Base-by-base conservation (phyloP, 1,140 invertebrate genomes). In the Drosophila navojoa region DNA sequence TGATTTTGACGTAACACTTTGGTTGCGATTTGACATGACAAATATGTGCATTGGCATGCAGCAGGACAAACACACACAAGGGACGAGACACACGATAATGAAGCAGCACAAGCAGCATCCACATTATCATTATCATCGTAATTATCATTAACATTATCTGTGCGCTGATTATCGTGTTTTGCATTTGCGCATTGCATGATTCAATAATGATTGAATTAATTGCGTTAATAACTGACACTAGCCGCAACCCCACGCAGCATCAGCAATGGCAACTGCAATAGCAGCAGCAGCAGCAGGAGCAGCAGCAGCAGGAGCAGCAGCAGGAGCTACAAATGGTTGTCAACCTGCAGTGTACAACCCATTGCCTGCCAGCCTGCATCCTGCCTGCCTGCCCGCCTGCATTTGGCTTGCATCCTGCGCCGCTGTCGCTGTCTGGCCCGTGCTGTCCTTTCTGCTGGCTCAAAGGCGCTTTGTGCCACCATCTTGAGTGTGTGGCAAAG, bases 171-270 rank as follows among this genome's bases (percentile, higher is more conserved):
- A 82, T 87, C 64, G 61, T 79, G 82, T 81, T 89, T 87, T 81
- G 85, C 85, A 84, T 89, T 87, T 87, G 84, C 85, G 84, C 82
- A 89, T 87, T 87, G 82, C 84, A 90, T 91, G 90, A 91, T 91
- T 87, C 90, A 90, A 91, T 91, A 91, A 91, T 91, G 90, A 91
- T 90, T 91, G 90, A 90, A 91, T 91, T 91, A 91, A 91, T 91
- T 91, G 90, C 90, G 90, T 91, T 91, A 91, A 91, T 91, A 91
- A 91, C 86, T 91, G 90, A 91, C 90, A 91, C 90, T 91, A 89
- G 74, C 62, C 50, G 44, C 77, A 68, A 3, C 35, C 35, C 11
- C 35, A 38, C 35, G 49, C 77, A 67, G 64, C 68, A 22, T 22
- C 19, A 22, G 19, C 19, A 22, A 22, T 22, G 19, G 19, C 19